These are phyloP conservation scores for Tringa solitaria DNA, from an alignment of 2,113 vertebrate genomes.

Conservation along the genomic window DNA sequence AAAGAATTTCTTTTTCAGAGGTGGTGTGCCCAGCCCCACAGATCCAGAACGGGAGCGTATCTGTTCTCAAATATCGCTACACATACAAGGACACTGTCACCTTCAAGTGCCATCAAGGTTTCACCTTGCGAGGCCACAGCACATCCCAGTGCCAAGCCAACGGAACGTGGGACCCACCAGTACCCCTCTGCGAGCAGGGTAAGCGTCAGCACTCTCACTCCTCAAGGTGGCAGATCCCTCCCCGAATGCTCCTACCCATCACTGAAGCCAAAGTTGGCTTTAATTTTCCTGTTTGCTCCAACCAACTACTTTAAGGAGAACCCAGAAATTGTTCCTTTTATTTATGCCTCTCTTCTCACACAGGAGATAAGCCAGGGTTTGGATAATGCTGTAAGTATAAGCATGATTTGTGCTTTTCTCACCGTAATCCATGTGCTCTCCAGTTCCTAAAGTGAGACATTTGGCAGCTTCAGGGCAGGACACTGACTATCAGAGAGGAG, in stretches of 20 bases:
- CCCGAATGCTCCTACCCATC: not conserved
- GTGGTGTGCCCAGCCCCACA: conserved; percentile 4
- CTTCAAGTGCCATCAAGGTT: conserved; percentile 46
- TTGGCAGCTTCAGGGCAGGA: not conserved
- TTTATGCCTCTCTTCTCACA: not conserved
- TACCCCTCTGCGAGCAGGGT: conserved; percentile 63
- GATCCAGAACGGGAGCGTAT: not conserved
- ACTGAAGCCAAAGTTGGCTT: not conserved
- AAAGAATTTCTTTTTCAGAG: not conserved
- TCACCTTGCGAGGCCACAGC: conserved; percentile 54
- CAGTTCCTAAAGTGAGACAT: not conserved
- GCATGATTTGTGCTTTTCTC: not conserved
- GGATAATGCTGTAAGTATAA: not conserved
- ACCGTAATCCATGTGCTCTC: not conserved
- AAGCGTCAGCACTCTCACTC: not conserved
- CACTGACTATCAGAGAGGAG: not conserved
- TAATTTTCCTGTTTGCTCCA: not conserved
- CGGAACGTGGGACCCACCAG: conserved; percentile 48
- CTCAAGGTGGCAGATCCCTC: rapidly evolving
- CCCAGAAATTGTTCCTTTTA: not conserved
- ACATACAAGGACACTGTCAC: conserved; percentile 42
- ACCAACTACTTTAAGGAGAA: not conserved
- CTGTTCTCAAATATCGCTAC: not conserved
- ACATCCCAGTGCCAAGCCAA: conserved; percentile 53
- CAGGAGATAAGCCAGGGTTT: not conserved